These are phyloP conservation scores for Agrochola lota DNA, from an alignment of 2,888 invertebrate species.

Conservation along the genomic window DNA sequence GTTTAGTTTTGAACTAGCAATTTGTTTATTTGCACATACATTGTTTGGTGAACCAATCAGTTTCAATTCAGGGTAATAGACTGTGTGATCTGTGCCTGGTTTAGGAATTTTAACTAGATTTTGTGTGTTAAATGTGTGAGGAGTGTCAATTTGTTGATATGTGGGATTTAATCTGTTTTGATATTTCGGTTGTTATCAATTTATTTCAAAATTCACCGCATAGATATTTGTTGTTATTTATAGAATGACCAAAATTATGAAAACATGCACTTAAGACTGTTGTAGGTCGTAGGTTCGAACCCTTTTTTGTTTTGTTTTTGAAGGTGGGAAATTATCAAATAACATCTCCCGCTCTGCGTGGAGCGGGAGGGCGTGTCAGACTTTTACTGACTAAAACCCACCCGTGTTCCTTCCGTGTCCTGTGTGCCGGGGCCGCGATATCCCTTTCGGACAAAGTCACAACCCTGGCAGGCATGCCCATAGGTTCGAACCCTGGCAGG, in stretches of 20 bases:
- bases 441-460: too few species aligned
- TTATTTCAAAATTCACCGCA: neutral
- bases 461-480: too few species aligned
- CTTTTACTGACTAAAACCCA: too few species aligned
- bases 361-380: too few species aligned
- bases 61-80: constrained; percentile 52
- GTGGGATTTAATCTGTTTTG: neutral
- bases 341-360: too few species aligned
- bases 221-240: neutral
- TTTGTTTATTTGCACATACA: constrained; percentile 66
- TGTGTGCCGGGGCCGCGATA: too few species aligned
- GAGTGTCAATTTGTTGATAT: constrained; percentile 21
- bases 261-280: neutral
- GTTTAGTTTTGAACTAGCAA: constrained; percentile 64
- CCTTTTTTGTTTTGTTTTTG: too few species aligned
- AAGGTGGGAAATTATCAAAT: too few species aligned
- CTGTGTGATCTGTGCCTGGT: constrained; percentile 8
- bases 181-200: neutral
- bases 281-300: too few species aligned
- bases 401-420: too few species aligned
- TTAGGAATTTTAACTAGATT: constrained; percentile 39
- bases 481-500: too few species aligned
- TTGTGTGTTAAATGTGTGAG: constrained; percentile 3
- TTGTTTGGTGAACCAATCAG: constrained; percentile 61
- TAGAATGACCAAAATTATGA: neutral